Percentiles rank a stretch among this genome's conserved stretches.
Evolutionary conservation across 2,888 invertebrate species (phyloP).

Genomic region (Phalera bucephala): DNA sequence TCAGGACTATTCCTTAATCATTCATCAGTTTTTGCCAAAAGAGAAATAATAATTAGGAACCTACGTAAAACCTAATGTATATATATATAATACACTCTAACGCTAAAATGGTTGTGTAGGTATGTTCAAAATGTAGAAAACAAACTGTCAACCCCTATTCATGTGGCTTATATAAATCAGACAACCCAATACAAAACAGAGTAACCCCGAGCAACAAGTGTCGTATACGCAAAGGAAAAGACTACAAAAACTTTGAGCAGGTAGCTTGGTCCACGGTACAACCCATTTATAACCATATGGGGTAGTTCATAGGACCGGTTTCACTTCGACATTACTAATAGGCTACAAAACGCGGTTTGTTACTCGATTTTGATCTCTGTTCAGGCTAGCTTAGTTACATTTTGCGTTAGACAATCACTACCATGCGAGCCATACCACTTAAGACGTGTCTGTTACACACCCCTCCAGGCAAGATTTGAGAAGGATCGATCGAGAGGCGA

Average conservation of each 20-base stretch:
- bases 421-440: constrained; percentile 35
- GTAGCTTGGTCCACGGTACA: constrained; percentile 48
- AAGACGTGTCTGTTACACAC: constrained; percentile 56
- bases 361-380: constrained; percentile 59
- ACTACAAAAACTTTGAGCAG: constrained; percentile 74
- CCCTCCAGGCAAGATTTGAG: constrained; percentile 64
- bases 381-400: constrained; percentile 23
- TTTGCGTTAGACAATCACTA: constrained; percentile 10
- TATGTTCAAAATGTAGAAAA: no score
- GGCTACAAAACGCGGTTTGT: constrained; percentile 38
- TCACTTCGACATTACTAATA: constrained; percentile 48
- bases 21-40: no score
- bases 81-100: no score
- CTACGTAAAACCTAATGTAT: no score
- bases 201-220: constrained; percentile 76
- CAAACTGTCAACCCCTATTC: constrained; percentile 10
- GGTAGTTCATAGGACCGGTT: constrained; percentile 64
- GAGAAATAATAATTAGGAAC: no score
- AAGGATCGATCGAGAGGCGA: constrained; percentile 55
- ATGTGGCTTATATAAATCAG: constrained; percentile 25
- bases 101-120: no score
- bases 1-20: no score
- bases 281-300: constrained; percentile 64
- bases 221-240: constrained; percentile 72
- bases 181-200: constrained; percentile 52